A percentile compares a stretch with the other conserved stretches of the same genome.
phyloP scores from a whole-genome alignment of 2,888 invertebrate species.

The Glyphotaelius pellucidus region DNA sequence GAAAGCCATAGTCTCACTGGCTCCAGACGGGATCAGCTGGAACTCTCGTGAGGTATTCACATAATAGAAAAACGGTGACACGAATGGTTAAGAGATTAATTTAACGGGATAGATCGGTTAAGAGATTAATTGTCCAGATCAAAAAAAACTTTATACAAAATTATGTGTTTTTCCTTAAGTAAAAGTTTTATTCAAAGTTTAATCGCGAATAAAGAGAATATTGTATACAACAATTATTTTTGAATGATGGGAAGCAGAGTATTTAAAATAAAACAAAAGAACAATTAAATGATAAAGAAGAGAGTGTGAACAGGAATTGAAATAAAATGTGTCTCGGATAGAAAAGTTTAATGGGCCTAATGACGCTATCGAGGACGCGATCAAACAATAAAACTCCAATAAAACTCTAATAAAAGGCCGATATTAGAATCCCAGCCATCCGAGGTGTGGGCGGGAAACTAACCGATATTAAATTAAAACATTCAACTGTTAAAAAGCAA shows the following conservation, averaged over 20 bases:
- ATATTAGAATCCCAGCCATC: slow-evolving; percentile 7
- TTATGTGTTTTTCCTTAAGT: no score
- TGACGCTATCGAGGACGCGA: slow-evolving; percentile 47
- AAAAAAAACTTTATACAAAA: no score
- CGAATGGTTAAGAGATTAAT: no score
- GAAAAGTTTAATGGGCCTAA: slow-evolving; percentile 44
- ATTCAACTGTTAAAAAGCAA: slow-evolving; percentile 39
- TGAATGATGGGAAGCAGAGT: neutral
- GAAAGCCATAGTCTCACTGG: no score
- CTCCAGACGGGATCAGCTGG: no score
- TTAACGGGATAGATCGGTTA: no score
- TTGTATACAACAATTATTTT: neutral
- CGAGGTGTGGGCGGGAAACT: neutral
- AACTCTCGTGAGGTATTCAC: no score
- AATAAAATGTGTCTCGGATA: slow-evolving; percentile 41
- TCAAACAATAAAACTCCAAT: slow-evolving; percentile 51
- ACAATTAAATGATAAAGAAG: slow-evolving; percentile 12
- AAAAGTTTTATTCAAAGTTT: neutral
- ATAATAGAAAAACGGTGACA: no score
- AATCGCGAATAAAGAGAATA: neutral
- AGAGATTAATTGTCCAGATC: no score
- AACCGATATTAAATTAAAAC: slow-evolving; percentile 6
- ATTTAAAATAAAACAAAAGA: neutral
- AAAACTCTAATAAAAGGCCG: slow-evolving; percentile 3
- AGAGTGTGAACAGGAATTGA: slow-evolving; percentile 38